A percentile compares a stretch with the other conserved stretches of the same genome.
Conservation (phyloP, 2,888 invertebrate genomes). For the Euphydryas editha region DNA sequence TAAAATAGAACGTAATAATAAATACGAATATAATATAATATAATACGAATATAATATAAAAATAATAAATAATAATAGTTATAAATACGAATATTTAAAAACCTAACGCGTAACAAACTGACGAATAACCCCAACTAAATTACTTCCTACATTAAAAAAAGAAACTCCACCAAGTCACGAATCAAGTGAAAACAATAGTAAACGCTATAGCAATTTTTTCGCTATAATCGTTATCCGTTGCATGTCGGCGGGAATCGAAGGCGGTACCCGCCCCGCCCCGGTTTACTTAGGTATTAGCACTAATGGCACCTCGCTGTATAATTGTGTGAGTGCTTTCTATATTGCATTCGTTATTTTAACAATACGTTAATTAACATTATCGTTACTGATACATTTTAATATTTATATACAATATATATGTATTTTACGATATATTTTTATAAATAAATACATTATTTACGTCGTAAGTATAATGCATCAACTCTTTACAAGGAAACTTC, state of each 20-base stretch:
- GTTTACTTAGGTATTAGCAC: conserved; percentile 33
- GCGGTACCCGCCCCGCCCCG: conserved; percentile 45
- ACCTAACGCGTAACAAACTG: background rate
- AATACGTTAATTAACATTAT: background rate
- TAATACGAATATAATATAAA: too few relatives aligned
- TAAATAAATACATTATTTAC: too few relatives aligned
- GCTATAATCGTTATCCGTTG: conserved; percentile 30
- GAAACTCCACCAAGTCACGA: conserved; percentile 21
- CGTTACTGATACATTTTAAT: background rate
- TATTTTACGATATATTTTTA: too few relatives aligned
- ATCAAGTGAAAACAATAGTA: conserved; percentile 26
- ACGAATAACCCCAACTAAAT: background rate
- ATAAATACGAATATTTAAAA: too few relatives aligned
- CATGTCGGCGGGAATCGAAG: conserved; percentile 45
- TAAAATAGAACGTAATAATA: too few relatives aligned
- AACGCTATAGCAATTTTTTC: conserved; percentile 28
- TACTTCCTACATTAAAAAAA: background rate
- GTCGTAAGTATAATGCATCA: too few relatives aligned
- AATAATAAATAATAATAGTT: too few relatives aligned
- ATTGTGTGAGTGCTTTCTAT: conserved; percentile 2
- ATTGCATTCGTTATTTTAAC: background rate
- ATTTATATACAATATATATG: background rate
- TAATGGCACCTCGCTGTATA: conserved; percentile 22
- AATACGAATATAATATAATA: too few relatives aligned
- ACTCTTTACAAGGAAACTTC: too few relatives aligned